Conservation (phyloP, 2,113 vertebrate genomes). For the Passerina amoena region DNA sequence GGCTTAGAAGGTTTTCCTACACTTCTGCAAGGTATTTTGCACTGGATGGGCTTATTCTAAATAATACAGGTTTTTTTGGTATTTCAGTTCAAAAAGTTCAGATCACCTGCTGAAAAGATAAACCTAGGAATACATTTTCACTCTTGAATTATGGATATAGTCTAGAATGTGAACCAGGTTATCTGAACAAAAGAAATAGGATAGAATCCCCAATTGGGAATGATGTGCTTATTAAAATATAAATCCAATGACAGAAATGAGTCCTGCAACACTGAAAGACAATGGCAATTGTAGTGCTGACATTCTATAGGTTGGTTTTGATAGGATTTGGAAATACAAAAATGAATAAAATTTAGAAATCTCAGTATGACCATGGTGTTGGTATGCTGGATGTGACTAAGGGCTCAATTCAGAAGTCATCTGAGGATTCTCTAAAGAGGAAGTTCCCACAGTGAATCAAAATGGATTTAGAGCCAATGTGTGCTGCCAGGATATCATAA, state of each 20-base stretch:
- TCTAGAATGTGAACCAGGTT: not conserved
- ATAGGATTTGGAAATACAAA: not conserved
- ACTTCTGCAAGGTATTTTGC: not conserved
- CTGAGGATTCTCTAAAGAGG: not conserved
- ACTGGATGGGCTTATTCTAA: not conserved
- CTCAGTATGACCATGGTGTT: not conserved
- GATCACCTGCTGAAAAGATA: not conserved
- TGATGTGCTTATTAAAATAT: not conserved
- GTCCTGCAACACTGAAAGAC: not conserved
- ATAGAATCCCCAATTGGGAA: not conserved
- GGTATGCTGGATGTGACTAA: not conserved
- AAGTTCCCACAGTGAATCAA: not conserved
- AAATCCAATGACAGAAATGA: not conserved
- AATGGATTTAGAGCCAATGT: not conserved
- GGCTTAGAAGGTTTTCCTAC: not conserved
- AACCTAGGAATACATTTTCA: not conserved
- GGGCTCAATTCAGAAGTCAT: not conserved
- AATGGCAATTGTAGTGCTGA: not conserved
- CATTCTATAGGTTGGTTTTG: not conserved
- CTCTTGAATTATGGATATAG: not conserved
- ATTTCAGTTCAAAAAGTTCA: not conserved
- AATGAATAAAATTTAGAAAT: not conserved
- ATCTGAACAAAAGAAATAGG: not conserved
- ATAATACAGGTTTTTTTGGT: not conserved
- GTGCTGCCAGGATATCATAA: not conserved